Conservation (phyloP, 35 echinoderm and acorn worm genomes). For the Anneissia japonica region DNA sequence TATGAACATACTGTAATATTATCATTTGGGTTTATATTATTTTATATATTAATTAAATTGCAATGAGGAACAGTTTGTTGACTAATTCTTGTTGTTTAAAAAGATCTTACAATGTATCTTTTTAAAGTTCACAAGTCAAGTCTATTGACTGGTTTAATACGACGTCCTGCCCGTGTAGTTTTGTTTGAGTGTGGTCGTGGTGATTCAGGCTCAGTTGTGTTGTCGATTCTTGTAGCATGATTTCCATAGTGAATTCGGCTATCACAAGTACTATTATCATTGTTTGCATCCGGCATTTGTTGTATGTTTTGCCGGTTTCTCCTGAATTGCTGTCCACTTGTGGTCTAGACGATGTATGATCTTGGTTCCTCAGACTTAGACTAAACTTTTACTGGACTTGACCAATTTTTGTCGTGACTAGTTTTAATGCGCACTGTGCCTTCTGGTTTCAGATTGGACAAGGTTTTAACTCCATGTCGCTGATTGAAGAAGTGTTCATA, state of each 20-base stretch:
- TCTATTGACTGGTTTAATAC: no score
- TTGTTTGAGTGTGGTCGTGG: no score
- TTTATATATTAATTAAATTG: no score
- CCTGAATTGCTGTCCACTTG: not conserved
- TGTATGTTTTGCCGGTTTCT: not conserved
- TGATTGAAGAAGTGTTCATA: not conserved
- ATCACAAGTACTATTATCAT: not conserved
- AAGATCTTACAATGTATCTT: no score
- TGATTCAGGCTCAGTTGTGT: not conserved
- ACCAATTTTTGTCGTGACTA: not conserved
- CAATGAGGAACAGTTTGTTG: no score
- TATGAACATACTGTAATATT: no score
- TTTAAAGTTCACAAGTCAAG: no score
- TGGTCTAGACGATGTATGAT: not conserved
- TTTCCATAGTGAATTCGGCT: not conserved
- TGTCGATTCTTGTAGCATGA: not conserved
- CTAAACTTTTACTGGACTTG: not conserved
- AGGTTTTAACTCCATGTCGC: not conserved
- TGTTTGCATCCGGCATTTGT: not conserved
- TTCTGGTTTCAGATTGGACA: not conserved
- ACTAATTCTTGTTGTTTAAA: no score
- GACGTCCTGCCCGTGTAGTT: no score
- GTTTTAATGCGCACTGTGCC: not conserved
- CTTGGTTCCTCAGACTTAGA: not conserved
- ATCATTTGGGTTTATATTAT: no score